Base-by-base conservation (phyloP, 2,888 invertebrate genomes). In the Trissoscelio sp. region DNA sequence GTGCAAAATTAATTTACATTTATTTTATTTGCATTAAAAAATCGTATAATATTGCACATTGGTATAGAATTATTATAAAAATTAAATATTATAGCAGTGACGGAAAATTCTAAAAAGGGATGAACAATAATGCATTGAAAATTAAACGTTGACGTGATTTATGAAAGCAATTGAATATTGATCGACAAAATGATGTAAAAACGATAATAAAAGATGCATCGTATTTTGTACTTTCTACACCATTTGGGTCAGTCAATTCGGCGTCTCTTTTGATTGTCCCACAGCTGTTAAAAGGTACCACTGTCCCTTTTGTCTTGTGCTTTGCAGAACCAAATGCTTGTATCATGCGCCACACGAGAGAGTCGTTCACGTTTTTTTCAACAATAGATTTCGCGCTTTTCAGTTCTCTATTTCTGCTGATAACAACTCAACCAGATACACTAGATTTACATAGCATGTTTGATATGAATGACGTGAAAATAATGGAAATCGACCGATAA, bases 361-460 rank as follows among this genome's bases (percentile, higher is more conserved):
- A 34, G 60, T 34, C 42, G 46, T 62, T 69, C 55, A 42, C 51
- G 24, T 78, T 78, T 78, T 31, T 78, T 78, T 57, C 46, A 78
- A 78, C 78, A 78, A 78, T 70, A 64, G 39, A 75, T 67, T 75
- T 67, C 55, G 75, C 42, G 34, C 64, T 51, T 77, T 66, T 66
- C 69, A 80, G 79, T 42, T 24, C 62, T 64, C 66, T 42, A 51
- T 77, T 72, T 72, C 72, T 79, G 70, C 75, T 82, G 84, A 85
- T 86, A 86, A 85, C 84, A 48, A 62, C 57, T 78, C 81, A 69
- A 66, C 58, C 60, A 81, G 83, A 85, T 84, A 83, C 66, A 73
- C 39, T 80, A 82, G 83, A 85, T 85, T 83, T 83, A 73, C 79
- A 81, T 83, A 80, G 81, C 73, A 77, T 37, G 67, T 66, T 82